phyloP scores from a whole-genome alignment of 2,797 vertebrate genomes.

The Acestrorhynchus altus region DNA sequence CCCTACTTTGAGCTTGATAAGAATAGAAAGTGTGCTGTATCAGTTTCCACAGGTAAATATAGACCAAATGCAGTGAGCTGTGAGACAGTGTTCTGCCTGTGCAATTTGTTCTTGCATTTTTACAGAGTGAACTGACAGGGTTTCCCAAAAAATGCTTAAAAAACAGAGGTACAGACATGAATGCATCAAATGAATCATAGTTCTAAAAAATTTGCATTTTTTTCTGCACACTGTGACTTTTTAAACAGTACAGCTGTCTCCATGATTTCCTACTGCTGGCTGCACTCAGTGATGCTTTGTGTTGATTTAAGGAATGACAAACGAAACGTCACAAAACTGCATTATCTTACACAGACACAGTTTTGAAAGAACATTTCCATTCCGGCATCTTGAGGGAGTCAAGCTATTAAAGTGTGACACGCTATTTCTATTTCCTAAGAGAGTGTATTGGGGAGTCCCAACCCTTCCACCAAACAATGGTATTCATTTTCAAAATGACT shows the following conservation, averaged over 20 bases:
- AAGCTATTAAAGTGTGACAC: slow-evolving; percentile 45
- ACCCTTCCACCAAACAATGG: slow-evolving; percentile 39
- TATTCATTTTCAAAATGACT: slow-evolving; percentile 56
- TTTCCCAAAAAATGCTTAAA: neutral
- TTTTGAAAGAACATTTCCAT: slow-evolving; percentile 31
- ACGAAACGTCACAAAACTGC: neutral
- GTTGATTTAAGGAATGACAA: neutral
- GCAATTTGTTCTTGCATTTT: slow-evolving; percentile 27
- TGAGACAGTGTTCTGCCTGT: slow-evolving; percentile 24
- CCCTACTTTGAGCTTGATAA: neutral
- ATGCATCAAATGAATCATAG: neutral
- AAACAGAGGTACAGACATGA: neutral
- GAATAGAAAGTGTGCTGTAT: neutral
- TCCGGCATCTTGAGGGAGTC: slow-evolving; percentile 37
- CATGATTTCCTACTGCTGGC: neutral
- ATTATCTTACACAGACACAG: neutral
- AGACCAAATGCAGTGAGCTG: slow-evolving; percentile 43
- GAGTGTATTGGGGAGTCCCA: slow-evolving; percentile 31
- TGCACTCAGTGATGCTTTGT: neutral
- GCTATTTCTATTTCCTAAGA: slow-evolving; percentile 47
- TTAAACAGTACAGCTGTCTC: neutral
- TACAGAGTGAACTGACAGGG: neutral
- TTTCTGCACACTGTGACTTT: neutral
- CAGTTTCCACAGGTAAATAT: neutral
- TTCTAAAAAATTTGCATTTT: neutral